These are phyloP conservation scores for Litoditis marina DNA, from an alignment of 2,888 invertebrate genomes.

Conservation along the genomic window DNA sequence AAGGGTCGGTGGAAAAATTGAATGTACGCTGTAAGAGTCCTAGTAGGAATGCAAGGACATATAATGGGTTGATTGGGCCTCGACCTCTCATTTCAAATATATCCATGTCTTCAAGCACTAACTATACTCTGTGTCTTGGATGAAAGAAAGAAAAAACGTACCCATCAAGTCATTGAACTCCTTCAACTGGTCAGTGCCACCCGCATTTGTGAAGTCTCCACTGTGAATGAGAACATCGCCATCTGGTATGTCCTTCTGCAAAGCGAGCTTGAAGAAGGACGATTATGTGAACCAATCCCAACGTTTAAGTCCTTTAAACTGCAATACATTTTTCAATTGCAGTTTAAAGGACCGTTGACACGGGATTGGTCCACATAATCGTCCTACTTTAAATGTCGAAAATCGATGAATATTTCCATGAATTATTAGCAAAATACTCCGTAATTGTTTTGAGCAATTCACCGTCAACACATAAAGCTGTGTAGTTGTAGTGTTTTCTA, in stretches of 20 bases:
- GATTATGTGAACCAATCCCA: too few relatives aligned
- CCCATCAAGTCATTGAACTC: constrained; percentile 62
- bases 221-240: constrained; percentile 82
- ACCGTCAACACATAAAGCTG: too few relatives aligned
- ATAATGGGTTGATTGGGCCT: too few relatives aligned
- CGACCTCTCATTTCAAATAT: too few relatives aligned
- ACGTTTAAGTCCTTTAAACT: background rate
- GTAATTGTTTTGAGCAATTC: too few relatives aligned
- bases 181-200: constrained; percentile 37
- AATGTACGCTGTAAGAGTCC: too few relatives aligned
- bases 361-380: background rate
- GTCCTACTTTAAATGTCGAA: background rate
- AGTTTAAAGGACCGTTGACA: background rate
- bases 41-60: too few relatives aligned
- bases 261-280: too few relatives aligned
- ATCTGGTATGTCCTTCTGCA: constrained; percentile 70
- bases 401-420: too few relatives aligned
- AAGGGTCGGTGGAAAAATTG: too few relatives aligned
- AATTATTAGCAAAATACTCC: too few relatives aligned
- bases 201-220: constrained; percentile 75
- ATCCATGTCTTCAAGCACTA: background rate
- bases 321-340: background rate
- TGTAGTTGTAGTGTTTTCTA: too few relatives aligned
- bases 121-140: background rate
- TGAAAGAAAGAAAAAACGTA: background rate